Evolutionary conservation across 1,140 invertebrate genomes (phyloP), one percentile per base, ranked within the genome.

Genomic region (Capitella teleta): DNA sequence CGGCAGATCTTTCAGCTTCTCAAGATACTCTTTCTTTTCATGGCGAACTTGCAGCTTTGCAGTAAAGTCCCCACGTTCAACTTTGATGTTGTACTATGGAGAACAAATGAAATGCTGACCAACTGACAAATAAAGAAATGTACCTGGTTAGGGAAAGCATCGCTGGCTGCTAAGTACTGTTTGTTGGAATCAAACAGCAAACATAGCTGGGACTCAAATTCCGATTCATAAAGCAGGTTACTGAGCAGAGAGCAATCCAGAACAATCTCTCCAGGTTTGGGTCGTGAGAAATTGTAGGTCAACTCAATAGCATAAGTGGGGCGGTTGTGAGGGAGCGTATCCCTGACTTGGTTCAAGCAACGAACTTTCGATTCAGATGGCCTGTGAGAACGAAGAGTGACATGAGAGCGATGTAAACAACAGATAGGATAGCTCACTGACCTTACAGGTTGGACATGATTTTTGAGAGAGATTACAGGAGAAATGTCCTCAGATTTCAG

Each of bases 201-300:
- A 91, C 92, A 96, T 61, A 96, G 77, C 73, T 96, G 90, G 4
- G 87, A 88, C 72, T 96, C 90, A 68, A 85, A 94, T 71, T 94
- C 88, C 3, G 83, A 85, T 71, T 97, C 92, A 67, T 97, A 97
- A 6, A 97, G 76, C 57, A 87, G 76, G 63, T 90, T 81, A 67
- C 83, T 87, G 8, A 98, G 76, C 41, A 89, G 61, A 1, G 87
- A 79, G 53, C 83, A 74, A 55, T 86, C 84, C 8, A 85, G 81
- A 16, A 79, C 82, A 28, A 92, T 80, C 72, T 95, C 92, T 12
- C 82, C 82, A 5, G 79, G 67, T 70, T 94, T 94, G 5, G 77
- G 53, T 67, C 92, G 74, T 59, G 83, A 82, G 65, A 96, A 86
- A 61, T 78, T 82, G 69, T 95, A 97, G 0, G 83, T 84, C 51